Conservation (phyloP, 2,797 vertebrate species). For the Pipistrellus nathusii region DNA sequence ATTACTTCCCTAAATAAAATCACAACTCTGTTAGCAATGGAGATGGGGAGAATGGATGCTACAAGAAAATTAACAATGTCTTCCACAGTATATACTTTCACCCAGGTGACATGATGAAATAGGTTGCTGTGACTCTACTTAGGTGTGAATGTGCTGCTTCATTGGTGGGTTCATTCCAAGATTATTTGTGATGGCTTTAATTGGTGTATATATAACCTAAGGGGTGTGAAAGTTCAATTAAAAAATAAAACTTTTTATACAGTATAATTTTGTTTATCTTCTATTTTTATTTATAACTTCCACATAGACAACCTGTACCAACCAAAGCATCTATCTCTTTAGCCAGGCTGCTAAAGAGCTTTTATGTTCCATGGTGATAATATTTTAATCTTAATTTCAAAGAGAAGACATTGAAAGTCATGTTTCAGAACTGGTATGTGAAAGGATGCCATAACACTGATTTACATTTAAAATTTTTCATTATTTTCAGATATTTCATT, state of each 20-base stretch:
- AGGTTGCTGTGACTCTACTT: not conserved
- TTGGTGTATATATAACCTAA: not conserved
- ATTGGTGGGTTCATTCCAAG: not conserved
- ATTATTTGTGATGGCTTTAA: constrained; percentile 6
- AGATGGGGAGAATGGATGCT: not conserved
- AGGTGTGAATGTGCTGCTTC: not conserved
- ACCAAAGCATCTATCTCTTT: not conserved
- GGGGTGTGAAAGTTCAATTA: not conserved
- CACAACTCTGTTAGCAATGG: not conserved
- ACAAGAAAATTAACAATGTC: not conserved
- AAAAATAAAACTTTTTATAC: constrained; percentile 8
- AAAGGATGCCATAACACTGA: not conserved
- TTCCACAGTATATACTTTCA: not conserved
- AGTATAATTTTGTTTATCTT: constrained; percentile 48
- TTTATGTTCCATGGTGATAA: not conserved
- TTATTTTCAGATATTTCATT: not conserved
- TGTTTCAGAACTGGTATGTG: not conserved
- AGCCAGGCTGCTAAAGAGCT: not conserved
- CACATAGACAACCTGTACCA: not conserved
- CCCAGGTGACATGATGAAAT: not conserved
- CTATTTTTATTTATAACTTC: constrained; percentile 43
- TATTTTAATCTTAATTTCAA: not conserved
- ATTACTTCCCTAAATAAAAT: constrained; percentile 38
- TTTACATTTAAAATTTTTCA: not conserved
- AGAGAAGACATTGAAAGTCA: constrained; percentile 13